These are phyloP conservation scores for Beris chalybata DNA, from an alignment of 2,888 invertebrate species.

Conservation along the genomic window DNA sequence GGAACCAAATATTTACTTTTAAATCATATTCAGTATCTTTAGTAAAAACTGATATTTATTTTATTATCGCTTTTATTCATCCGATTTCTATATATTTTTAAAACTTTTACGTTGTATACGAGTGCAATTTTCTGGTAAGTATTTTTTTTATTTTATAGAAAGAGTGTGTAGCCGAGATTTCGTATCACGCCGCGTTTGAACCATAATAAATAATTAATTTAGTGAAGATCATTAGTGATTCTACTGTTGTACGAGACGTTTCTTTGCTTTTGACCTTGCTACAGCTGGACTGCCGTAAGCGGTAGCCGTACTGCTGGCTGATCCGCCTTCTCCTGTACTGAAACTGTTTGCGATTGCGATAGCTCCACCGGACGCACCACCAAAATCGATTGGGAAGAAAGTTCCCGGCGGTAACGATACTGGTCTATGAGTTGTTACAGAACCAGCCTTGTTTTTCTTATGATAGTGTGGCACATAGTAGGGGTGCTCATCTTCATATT, in stretches of 20 bases:
- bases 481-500: constrained; percentile 37
- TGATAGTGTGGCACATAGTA: background rate
- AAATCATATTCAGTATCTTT: too few species aligned
- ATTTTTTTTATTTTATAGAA: too few species aligned
- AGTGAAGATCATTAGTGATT: constrained; percentile 13
- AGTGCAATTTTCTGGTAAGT: too few species aligned
- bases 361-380: constrained; percentile 52
- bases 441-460: constrained; percentile 13
- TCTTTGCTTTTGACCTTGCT: constrained; percentile 34
- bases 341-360: constrained; percentile 57
- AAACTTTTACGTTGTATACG: too few species aligned
- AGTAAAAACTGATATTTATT: too few species aligned
- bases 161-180: too few species aligned
- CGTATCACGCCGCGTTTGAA: constrained; percentile 1
- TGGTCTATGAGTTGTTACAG: constrained; percentile 7
- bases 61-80: too few species aligned
- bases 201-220: constrained; percentile 31
- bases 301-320: constrained; percentile 55
- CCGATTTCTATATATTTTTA: too few species aligned
- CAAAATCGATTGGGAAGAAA: constrained; percentile 55
- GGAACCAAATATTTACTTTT: too few species aligned
- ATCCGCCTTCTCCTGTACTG: constrained; percentile 56
- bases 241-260: constrained; percentile 13
- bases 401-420: constrained; percentile 48
- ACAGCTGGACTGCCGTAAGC: constrained; percentile 54